Base-by-base conservation (phyloP, 2,113 vertebrate genomes). In the Dipodomys spectabilis region DNA sequence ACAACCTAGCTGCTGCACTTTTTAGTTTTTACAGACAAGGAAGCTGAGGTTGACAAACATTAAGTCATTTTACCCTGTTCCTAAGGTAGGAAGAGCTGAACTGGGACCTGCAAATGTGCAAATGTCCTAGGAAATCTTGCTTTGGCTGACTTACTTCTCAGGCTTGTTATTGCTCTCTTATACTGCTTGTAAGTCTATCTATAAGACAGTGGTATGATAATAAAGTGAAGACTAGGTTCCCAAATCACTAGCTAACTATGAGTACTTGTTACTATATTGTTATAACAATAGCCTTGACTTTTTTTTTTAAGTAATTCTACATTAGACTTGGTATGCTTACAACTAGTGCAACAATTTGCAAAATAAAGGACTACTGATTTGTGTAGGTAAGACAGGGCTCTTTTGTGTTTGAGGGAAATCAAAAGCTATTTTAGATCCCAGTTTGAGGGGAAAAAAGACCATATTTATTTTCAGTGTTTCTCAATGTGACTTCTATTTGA, bases 391-490 rank as follows among this genome's bases (percentile, higher is more conserved):
- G 77, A 79, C 28, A 79, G 45, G 73, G 39, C 32, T 68, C 28
- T 84, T 95, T 73, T 86, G 86, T 92, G 71, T 86, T 73, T 91
- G 25, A 90, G 69, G 49, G 23, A 64, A 10, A 62, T 71, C 60
- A 86, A 84, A 92, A 89, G 72, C 87, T 89, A 35, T n/a, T 68
- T 69, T 88, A 53, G 22, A 75, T 68, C 16, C 13, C 79, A 80
- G n/a, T 18, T 71, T 74, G 62, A 92, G 74, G 64, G 75, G 64
- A 44, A 65, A 75, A 22, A 79, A 22, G 30, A 49, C 53, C 6
- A 57, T 57, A 57, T 80, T 93, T 78, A 68, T 90, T 87, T 86
- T 87, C 35, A 57, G 16, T 86, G 64, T 32, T 94, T 92, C 30
- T 90, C 60, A 44, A 11, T 86, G 20, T 44, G 45, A 82, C 67